Evolutionary conservation across 2,797 vertebrate species (phyloP).

Genomic region (Onychomys leucogaster): DNA sequence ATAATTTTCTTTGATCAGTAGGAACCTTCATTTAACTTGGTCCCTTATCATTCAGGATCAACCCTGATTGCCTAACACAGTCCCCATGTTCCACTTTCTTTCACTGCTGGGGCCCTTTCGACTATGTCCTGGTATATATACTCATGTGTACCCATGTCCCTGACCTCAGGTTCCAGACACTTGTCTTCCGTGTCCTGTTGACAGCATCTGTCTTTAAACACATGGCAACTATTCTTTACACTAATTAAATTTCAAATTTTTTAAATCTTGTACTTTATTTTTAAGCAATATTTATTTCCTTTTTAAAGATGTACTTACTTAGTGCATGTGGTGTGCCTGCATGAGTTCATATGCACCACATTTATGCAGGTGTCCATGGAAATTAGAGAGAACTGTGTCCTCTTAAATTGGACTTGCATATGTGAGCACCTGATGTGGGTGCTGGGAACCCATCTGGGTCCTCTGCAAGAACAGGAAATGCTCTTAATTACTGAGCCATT

Average conservation of each 20-base stretch:
- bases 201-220: background rate
- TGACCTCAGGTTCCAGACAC: background rate
- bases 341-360: background rate
- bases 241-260: background rate
- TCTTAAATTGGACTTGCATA: background rate
- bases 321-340: background rate
- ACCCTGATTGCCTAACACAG: background rate
- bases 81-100: background rate
- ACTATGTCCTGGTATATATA: rapidly evolving
- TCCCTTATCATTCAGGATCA: background rate
- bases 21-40: background rate
- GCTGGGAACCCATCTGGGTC: background rate
- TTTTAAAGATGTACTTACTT: background rate
- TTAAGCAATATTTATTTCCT: background rate
- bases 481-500: background rate
- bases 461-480: background rate
- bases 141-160: too few species aligned
- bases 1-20: background rate
- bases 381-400: background rate
- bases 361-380: background rate
- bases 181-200: background rate
- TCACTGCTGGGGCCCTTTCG: background rate
- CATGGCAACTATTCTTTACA: background rate
- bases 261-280: background rate
- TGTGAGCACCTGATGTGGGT: background rate